Base-by-base conservation (phyloP, 2,797 vertebrate species). In the Salmo trutta region DNA sequence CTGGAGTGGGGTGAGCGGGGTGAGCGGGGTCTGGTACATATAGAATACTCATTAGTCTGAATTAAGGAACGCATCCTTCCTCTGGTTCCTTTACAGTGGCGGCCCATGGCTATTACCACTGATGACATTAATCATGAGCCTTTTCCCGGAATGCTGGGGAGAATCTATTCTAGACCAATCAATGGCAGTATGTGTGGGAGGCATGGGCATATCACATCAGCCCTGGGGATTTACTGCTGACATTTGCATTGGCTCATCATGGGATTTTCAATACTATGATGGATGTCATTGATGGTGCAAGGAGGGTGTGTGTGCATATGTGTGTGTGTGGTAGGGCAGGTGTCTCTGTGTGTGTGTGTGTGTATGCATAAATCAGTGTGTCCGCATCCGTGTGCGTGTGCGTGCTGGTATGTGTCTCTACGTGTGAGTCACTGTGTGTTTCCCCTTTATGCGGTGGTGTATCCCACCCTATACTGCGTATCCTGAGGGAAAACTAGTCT, bases 191-290 rank as follows among this genome's bases (percentile, higher is more conserved):
- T 74, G 71, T 54, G 66, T 67, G 66, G 83, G 47, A 73, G 62
- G 72, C 41, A 47, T 47, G 41, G 41, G 41, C 41, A 47, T 47
- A 47, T 47, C 73, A 66, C 84, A 80, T 82, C 74, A 77, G 74
- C 72, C 70, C 3, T 0, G 71, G 64, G 75, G 76, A 78, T 84
- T 81, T 84, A 81, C 77, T 21, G 71, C 69, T 27, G 64, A 70
- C 79, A 59, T 79, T 71, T 41, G 81, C 83, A 85, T 78, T 21
- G 83, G 78, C 21, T 80, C 75, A 83, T 88, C 82, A 88, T 75
- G 62, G 70, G 69, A 76, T 76, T 77, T 77, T 82, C 86, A 56
- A 86, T 88, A 84, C 70, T 29, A 75, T 56, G 71, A 86, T 82
- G 75, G 75, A 84, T 80, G 27, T 74, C 82, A 76, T 79, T 73